Conservation (phyloP, 2,797 vertebrate genomes). For the Lateolabrax maculatus region DNA sequence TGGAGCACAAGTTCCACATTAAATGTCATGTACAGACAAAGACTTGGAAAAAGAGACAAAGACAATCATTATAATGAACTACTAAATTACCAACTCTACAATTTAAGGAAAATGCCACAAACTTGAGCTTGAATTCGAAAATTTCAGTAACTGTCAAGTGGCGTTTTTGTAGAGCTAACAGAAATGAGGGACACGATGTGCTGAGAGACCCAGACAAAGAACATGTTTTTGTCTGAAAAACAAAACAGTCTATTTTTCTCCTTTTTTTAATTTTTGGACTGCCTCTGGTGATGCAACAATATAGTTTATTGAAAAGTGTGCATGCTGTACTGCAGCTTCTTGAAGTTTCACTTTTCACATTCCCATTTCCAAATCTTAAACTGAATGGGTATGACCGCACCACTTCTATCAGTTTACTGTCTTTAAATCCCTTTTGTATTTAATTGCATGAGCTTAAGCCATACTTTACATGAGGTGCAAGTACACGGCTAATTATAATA, state of each 20-base stretch:
- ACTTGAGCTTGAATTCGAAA: slow-evolving; percentile 39
- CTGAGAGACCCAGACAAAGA: slow-evolving; percentile 61
- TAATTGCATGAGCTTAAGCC: slow-evolving; percentile 41
- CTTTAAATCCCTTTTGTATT: slow-evolving; percentile 36
- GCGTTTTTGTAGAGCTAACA: slow-evolving; percentile 39
- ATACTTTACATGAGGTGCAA: slow-evolving; percentile 65
- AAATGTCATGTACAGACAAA: slow-evolving; percentile 35
- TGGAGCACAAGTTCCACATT: slow-evolving; percentile 19
- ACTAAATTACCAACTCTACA: slow-evolving; percentile 44
- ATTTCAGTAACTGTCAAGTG: slow-evolving; percentile 28
- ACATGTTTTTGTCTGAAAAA: slow-evolving; percentile 48
- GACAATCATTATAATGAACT: slow-evolving; percentile 45
- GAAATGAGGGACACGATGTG: slow-evolving; percentile 53
- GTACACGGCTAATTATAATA: slow-evolving; percentile 11
- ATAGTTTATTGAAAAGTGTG: slow-evolving; percentile 14
- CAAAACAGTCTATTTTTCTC: slow-evolving; percentile 35
- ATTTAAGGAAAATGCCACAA: slow-evolving; percentile 35
- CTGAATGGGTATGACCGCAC: neutral
- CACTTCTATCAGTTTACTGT: slow-evolving; percentile 13
- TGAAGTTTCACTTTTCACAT: slow-evolving; percentile 17
- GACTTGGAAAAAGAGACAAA: slow-evolving; percentile 43
- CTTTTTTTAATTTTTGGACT: slow-evolving; percentile 15
- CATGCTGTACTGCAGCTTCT: slow-evolving; percentile 35
- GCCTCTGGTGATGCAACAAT: slow-evolving; percentile 27
- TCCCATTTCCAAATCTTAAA: slow-evolving; percentile 14